phyloP scores from a whole-genome alignment of 2,888 invertebrate species.

The Lasioglossum zephyrum region DNA sequence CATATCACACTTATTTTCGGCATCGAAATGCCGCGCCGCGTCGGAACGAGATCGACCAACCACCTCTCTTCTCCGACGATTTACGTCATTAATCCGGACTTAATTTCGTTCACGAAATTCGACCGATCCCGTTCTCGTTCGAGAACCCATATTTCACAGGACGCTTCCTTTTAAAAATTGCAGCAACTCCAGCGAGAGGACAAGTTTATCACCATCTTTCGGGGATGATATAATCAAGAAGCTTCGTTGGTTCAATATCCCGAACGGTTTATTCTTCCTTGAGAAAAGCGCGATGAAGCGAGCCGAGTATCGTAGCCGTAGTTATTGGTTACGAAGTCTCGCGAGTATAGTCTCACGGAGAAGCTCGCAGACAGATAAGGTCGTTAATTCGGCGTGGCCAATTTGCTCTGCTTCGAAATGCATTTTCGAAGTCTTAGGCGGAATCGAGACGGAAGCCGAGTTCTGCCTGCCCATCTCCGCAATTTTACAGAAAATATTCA shows the following conservation, averaged over 20 bases:
- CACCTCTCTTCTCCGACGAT: not conserved
- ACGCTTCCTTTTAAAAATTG: not conserved
- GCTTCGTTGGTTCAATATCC: constrained; percentile 33
- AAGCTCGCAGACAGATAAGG: constrained; percentile 50
- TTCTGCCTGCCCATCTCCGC: constrained; percentile 72
- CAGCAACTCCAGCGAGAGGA: not conserved
- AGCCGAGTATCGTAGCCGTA: constrained; percentile 1
- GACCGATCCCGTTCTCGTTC: not conserved
- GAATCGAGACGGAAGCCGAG: constrained; percentile 73
- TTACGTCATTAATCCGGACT: not conserved
- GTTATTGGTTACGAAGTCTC: constrained; percentile 41
- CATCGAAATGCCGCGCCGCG: not conserved
- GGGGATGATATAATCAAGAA: constrained; percentile 18
- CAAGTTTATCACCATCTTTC: constrained; percentile 1
- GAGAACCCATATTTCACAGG: not conserved
- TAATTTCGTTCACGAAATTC: not conserved
- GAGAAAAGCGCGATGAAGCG: constrained; percentile 1
- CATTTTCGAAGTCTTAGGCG: constrained; percentile 30
- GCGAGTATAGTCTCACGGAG: constrained; percentile 32
- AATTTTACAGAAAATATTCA: constrained; percentile 76
- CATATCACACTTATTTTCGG: constrained; percentile 9
- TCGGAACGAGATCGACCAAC: not conserved
- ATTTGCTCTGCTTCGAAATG: constrained; percentile 50
- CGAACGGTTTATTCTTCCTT: constrained; percentile 22
- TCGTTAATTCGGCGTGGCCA: constrained; percentile 59